These are phyloP conservation scores for Xiphias gladius DNA, from an alignment of 2,113 vertebrate species.

Conservation along the genomic window DNA sequence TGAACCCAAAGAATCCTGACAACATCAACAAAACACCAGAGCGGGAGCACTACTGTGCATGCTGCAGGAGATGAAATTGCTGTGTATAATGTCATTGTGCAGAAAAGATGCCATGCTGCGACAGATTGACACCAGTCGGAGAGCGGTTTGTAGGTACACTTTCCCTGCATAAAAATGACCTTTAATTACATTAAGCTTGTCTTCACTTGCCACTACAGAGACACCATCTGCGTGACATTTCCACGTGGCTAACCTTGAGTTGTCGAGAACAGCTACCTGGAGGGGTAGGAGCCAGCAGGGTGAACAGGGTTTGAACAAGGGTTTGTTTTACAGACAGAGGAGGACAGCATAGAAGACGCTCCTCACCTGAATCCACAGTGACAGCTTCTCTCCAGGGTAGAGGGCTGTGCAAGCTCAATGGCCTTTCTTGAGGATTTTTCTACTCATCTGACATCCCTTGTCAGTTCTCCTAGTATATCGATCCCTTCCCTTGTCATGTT, in stretches of 20 bases:
- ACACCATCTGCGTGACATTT: constrained; percentile 35
- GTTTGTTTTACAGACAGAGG: no score
- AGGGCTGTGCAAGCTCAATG: constrained; percentile 8
- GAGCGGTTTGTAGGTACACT: constrained; percentile 7
- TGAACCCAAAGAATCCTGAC: constrained; percentile 12
- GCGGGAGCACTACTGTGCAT: background rate
- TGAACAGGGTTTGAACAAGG: constrained; percentile 5
- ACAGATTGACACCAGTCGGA: background rate
- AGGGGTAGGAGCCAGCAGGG: no score
- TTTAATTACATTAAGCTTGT: constrained; percentile 30
- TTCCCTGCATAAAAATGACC: constrained; percentile 17
- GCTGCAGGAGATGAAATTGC: background rate
- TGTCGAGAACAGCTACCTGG: constrained; percentile 16
- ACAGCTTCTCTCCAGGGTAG: constrained; percentile 50
- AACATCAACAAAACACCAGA: background rate
- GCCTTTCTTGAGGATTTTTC: constrained; percentile 21
- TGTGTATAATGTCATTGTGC: constrained; percentile 1
- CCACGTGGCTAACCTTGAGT: constrained; percentile 2
- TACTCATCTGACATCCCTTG: no score
- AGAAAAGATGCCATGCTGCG: background rate
- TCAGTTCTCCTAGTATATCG: no score
- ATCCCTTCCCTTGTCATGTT: no score
- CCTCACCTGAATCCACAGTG: constrained; percentile 54
- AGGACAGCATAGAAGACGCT: no score
- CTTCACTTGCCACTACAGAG: no score